A percentile compares a stretch with the other conserved stretches of the same genome.
phyloP scores from a whole-genome alignment of 2,797 vertebrate genomes.

The Pangasius macronema region DNA sequence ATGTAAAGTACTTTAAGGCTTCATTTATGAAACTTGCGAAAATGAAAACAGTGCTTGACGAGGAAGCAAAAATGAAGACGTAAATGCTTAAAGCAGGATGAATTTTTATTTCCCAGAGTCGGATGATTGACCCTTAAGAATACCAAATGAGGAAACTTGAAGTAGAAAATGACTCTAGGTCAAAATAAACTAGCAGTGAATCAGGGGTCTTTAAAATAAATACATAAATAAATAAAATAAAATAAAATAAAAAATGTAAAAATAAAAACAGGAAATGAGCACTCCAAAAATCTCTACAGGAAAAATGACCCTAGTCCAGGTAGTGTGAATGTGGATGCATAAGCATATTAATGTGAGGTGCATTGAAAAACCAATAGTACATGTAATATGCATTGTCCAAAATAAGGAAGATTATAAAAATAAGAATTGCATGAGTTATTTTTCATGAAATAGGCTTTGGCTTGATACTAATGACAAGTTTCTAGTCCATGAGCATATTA shows the following conservation, averaged over 20 bases:
- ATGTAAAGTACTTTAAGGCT: neutral
- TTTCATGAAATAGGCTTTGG: neutral
- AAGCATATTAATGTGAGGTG: neutral
- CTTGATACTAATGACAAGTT: neutral
- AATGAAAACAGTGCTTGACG: neutral
- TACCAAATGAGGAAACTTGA: neutral
- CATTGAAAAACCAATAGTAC: neutral
- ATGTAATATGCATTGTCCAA: neutral
- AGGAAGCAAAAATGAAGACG: neutral
- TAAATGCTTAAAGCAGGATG: neutral
- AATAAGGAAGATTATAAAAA: neutral
- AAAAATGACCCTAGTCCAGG: neutral
- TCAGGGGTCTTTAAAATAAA: neutral
- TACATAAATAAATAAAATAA: too few species aligned
- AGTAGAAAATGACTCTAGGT: neutral
- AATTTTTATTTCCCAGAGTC: neutral
- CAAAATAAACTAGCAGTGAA: constrained; percentile 1
- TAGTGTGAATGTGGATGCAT: neutral
- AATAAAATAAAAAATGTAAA: too few species aligned
- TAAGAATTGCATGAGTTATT: neutral
- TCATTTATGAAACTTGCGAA: neutral
- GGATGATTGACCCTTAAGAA: neutral
- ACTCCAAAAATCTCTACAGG: neutral
- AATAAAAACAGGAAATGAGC: neutral
- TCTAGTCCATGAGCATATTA: neutral